Evolutionary conservation across 2,888 invertebrate species (phyloP), one percentile per base, ranked within the genome.

Genomic region (Andrena hattorfiana): DNA sequence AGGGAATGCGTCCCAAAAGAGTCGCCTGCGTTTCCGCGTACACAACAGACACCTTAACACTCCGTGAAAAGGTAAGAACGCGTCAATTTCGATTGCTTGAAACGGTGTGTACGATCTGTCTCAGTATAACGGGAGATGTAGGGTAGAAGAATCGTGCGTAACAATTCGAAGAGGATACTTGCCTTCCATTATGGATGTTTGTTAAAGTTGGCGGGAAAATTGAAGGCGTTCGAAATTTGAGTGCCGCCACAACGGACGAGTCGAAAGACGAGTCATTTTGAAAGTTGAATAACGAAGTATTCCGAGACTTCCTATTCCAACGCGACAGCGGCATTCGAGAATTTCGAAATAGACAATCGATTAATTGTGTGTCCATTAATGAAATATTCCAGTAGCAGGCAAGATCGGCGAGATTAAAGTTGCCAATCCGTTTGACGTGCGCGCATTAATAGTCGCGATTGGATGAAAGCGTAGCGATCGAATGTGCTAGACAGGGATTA

Each of bases 401-500:
- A 30, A 42, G 7, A 28, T 60, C 16, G 10, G 30, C 63, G 20
- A 42, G 51, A 51, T 28, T 35, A 13, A 35, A 13, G 48, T 66
- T 51, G 23, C 23, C 10, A 26, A 23, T 56, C 56, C 23, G 10
- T 23, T 56, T 10, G 28, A 63, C 30, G 59, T 42, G 66, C 32
- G 67, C 70, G 60, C 26, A 30, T 62, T 59, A 68, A 72, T 70
- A 66, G 66, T 60, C 68, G 63, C n/a, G 72, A 64, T 72, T 85
- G 66, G 71, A 81, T 35, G 87, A 72, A 82, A 81, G 66, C 62
- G 69, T 35, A 51, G 60, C 66, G 82, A 87, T 86, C 87, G 79
- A 80, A 68, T 77, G 66, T 42, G 49, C 81, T 60, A 28, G 35
- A 32, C n/a, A 32, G 49, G 68, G 74, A 79, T 87, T 88, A 84